Percentiles rank a stretch among this genome's conserved stretches.
Evolutionary conservation across 2,113 vertebrate species (phyloP).

Genomic region (Carettochelys insculpta): DNA sequence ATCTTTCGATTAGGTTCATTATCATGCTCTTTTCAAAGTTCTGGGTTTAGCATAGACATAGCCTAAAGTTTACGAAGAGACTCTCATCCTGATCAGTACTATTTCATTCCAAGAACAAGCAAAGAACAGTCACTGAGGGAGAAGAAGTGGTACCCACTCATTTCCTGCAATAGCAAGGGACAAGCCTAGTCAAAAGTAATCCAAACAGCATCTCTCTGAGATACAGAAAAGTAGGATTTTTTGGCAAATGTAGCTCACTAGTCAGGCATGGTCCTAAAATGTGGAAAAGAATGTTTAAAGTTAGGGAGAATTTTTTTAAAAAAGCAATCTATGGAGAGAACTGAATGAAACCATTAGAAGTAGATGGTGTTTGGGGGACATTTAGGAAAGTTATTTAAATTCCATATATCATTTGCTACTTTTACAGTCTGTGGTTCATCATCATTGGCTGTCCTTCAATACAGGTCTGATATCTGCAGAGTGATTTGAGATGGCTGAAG

Average conservation of each 20-base stretch:
- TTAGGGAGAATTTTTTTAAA: background rate
- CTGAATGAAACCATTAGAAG: background rate
- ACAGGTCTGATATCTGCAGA: too few relatives aligned
- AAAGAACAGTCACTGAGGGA: background rate
- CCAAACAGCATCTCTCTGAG: background rate
- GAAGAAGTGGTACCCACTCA: background rate
- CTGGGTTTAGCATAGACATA: too few relatives aligned
- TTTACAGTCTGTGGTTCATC: background rate
- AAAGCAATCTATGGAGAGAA: background rate
- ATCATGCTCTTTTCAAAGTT: too few relatives aligned
- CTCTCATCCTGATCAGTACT: background rate
- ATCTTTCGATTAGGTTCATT: too few relatives aligned
- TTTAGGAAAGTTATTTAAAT: background rate
- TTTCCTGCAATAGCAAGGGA: background rate
- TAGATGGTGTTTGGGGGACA: background rate
- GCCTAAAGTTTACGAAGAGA: background rate
- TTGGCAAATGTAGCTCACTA: background rate
- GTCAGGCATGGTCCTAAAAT: background rate
- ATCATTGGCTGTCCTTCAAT: too few relatives aligned
- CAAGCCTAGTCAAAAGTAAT: background rate
- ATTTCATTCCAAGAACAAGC: background rate
- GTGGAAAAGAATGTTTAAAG: fast-evolving
- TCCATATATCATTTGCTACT: background rate
- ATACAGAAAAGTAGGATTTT: background rate
- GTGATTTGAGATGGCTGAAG: too few relatives aligned